A percentile compares a stretch with the other conserved stretches of the same genome.
Conservation (phyloP, 2,113 vertebrate genomes). For the Psephotus haematonotus region DNA sequence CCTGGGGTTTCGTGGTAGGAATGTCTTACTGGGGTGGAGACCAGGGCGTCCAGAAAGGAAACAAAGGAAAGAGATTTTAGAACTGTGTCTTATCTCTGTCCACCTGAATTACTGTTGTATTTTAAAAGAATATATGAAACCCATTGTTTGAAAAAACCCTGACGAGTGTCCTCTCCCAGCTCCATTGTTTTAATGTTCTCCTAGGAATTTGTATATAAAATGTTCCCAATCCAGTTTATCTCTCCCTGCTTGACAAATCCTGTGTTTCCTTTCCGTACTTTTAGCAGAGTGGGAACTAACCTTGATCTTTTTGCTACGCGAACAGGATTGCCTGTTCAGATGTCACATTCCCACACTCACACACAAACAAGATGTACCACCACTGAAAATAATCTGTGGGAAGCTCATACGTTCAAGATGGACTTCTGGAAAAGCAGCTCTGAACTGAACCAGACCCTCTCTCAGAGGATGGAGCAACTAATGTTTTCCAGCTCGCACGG, state of each 20-base stretch:
- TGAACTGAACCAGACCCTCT: not conserved
- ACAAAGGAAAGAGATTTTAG: not conserved
- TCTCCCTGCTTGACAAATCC: conserved; percentile 17
- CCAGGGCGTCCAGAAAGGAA: not conserved
- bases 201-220: conserved; percentile 34
- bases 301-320: conserved; percentile 13
- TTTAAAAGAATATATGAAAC: conserved; percentile 20
- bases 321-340: not conserved
- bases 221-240: conserved; percentile 18
- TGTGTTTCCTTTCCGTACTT: not conserved
- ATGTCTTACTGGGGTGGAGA: not conserved
- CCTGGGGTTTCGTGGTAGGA: not conserved
- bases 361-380: not conserved
- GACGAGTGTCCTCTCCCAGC: not conserved
- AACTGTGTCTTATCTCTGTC: not conserved
- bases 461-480: not conserved
- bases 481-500: accelerated
- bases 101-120: not conserved
- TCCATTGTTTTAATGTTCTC: conserved; percentile 20
- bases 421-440: not conserved
- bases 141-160: conserved; percentile 20
- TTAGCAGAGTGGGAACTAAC: not conserved
- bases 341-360: conserved; percentile 13
- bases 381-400: not conserved
- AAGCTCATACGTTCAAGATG: not conserved